phyloP scores from a whole-genome alignment of 2,888 invertebrate species.

The Torymus auratus region DNA sequence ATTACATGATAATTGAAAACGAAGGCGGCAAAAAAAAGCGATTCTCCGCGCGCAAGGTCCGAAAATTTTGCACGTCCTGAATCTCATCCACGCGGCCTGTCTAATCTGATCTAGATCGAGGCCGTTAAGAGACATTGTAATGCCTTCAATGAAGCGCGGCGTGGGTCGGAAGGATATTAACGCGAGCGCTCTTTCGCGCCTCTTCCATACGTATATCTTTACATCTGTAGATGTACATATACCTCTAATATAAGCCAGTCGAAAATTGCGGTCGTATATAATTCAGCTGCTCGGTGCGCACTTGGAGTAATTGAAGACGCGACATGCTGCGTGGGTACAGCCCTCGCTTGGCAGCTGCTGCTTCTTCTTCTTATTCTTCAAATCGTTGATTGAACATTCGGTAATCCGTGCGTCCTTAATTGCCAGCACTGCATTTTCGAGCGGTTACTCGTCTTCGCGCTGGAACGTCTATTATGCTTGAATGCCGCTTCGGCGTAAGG shows the following conservation, averaged over 20 bases:
- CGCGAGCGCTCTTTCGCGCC: background rate
- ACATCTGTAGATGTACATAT: background rate
- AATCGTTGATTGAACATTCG: slow-evolving; percentile 34
- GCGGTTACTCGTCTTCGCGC: no score
- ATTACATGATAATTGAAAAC: background rate
- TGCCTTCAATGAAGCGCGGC: slow-evolving; percentile 25
- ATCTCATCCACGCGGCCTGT: background rate
- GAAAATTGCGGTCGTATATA: slow-evolving; percentile 28
- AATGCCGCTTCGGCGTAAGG: no score
- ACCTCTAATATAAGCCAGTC: no score
- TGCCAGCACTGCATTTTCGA: background rate
- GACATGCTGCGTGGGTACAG: no score
- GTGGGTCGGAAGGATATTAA: slow-evolving; percentile 25
- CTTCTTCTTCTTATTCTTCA: background rate
- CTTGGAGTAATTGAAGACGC: slow-evolving; percentile 20
- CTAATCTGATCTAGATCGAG: slow-evolving; percentile 47
- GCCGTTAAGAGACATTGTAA: slow-evolving; percentile 24
- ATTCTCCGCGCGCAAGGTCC: slow-evolving; percentile 8
- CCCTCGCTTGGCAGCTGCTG: no score
- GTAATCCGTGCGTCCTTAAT: slow-evolving; percentile 32
- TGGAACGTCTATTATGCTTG: no score
- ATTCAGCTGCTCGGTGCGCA: background rate
- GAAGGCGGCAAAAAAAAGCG: background rate
- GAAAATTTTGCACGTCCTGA: slow-evolving; percentile 40
- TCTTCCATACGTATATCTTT: slow-evolving; percentile 14